These are phyloP conservation scores for Drosophila mayri DNA, from an alignment of 1,140 invertebrate genomes.

Conservation along the genomic window DNA sequence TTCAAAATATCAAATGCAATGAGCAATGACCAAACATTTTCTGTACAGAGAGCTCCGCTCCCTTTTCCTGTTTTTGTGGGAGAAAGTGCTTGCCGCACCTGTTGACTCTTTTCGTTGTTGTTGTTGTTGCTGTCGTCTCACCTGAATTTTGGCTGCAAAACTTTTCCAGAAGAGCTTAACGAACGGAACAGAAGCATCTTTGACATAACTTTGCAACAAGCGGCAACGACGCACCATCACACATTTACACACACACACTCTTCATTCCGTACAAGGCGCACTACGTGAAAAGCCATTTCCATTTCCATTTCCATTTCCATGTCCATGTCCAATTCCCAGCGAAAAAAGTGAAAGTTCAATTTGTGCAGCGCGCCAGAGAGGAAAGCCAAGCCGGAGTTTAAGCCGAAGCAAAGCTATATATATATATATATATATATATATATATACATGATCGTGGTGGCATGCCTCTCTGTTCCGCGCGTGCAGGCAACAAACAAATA, in stretches of 20 bases:
- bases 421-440: constrained; percentile 10
- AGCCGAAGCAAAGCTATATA: constrained; percentile 7
- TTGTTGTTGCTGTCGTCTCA: constrained; percentile 4
- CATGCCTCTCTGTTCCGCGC: constrained; percentile 61
- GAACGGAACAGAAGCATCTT: constrained; percentile 39
- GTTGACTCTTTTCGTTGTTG: constrained; percentile 18
- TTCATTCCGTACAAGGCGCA: constrained; percentile 42
- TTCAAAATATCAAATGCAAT: constrained; percentile 28
- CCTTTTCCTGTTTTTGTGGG: constrained; percentile 51
- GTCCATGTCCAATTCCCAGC: constrained; percentile 48
- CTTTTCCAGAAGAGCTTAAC: constrained; percentile 29
- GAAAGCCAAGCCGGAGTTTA: constrained; percentile 46
- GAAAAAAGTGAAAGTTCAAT: constrained; percentile 80
- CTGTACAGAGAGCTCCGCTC: constrained; percentile 23
- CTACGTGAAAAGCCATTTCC: constrained; percentile 53
- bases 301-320: constrained; percentile 39
- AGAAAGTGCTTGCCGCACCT: constrained; percentile 56
- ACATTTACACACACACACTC: constrained; percentile 25
- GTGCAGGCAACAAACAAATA: constrained; percentile 64
- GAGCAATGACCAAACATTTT: constrained; percentile 31
- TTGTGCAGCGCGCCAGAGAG: constrained; percentile 50
- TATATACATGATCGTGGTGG: constrained; percentile 24
- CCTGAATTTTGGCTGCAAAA: constrained; percentile 16
- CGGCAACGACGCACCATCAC: constrained; percentile 21
- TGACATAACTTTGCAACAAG: constrained; percentile 39